Evolutionary conservation across 2,888 invertebrate genomes (phyloP), one percentile per base, ranked within the genome.

Genomic region (Antheraea assamensis): DNA sequence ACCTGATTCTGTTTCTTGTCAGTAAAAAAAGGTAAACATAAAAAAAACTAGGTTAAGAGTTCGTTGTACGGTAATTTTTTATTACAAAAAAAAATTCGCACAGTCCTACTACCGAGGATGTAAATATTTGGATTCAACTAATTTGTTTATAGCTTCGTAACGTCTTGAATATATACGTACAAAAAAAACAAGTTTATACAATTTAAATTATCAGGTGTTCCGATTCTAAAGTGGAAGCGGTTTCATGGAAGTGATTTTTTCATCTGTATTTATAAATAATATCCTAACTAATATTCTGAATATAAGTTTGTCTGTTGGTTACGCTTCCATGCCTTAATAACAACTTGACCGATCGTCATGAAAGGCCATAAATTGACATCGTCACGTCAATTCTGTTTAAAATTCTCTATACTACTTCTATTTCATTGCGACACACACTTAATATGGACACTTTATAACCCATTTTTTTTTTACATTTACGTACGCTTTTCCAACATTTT

Each of bases 11-110:
- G 30, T 27, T 71, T 71, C 49, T 35, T 47, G 71, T 71, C 30
- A 71, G 49, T 24, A 66, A 71, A 66, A 70, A 49, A 52, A n/a
- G 35, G 68, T 68, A 68, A 68, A 68, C 68, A 68, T 61, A 61
- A 27, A 70, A 71, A 61, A 27, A 72, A 71, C 27, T 70, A 31
- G 74, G 58, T n/a, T 70, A 72, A 58, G 10, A 70, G 74, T 74
- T 74, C 74, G 30, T n/a, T 31, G 74, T 0, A 68, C 74, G 21
- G 30, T 52, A 19, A 31, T 30, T 66, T 30, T 66, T 30, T 61
- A 30, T 30, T 52, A 52, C 8, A 58, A 64, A 49, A 52, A 72
- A 42, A 72, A 66, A 72, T 42, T 68, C 19, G 52, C 52, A 52
- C 19, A n/a, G 49, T 49, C 19, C 27, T n/a, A 30, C 27, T n/a